Evolutionary conservation across 2,797 vertebrate genomes (phyloP).

Genomic region (Craterocephalus amniculus): DNA sequence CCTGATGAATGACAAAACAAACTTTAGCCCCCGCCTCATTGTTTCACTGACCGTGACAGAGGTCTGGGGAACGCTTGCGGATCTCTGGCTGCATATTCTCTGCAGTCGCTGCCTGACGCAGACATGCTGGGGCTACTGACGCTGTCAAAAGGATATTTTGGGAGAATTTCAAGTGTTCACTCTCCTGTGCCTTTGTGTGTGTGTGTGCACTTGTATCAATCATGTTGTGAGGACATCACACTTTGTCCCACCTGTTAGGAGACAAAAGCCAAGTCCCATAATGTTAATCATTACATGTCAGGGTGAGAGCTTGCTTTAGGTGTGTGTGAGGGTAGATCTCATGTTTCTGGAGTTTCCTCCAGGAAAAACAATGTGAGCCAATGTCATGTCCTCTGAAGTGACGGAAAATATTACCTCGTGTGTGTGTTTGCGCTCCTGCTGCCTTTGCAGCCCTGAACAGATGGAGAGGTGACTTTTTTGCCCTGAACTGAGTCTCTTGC

Average conservation of each 20-base stretch:
- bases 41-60: no score
- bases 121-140: conserved; percentile 1
- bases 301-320: not conserved
- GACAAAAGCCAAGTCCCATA: not conserved
- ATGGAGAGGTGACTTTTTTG: conserved; percentile 53
- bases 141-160: conserved; percentile 29
- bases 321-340: not conserved
- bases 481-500: conserved; percentile 46
- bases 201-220: not conserved
- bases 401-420: conserved; percentile 17
- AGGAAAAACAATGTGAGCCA: conserved; percentile 8
- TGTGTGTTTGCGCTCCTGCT: conserved; percentile 35
- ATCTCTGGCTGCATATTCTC: no score
- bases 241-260: not conserved
- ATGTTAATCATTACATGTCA: not conserved
- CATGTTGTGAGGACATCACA: conserved; percentile 1
- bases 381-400: conserved; percentile 27
- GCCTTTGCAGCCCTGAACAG: conserved; percentile 50
- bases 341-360: conserved; percentile 4
- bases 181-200: not conserved
- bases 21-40: no score
- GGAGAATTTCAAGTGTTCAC: conserved; percentile 11
- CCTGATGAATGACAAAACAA: no score
- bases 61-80: no score
- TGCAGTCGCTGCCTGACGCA: no score